These are phyloP conservation scores for Girardia tigrina DNA, from an alignment of 2,888 invertebrate genomes.

Conservation along the genomic window DNA sequence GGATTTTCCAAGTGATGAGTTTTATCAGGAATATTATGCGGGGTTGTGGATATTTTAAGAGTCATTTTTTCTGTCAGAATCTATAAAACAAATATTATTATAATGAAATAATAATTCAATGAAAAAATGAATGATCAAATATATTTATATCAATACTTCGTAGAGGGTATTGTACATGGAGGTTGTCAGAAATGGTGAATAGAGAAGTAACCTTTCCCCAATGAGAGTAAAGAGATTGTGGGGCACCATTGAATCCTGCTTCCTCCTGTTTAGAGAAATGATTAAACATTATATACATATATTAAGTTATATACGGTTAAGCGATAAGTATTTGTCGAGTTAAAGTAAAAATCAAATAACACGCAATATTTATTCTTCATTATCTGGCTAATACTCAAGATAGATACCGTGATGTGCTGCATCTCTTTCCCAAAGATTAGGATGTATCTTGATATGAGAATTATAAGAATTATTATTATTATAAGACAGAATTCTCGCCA, in stretches of 20 bases:
- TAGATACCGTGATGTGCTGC: no score
- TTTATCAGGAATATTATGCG: slow-evolving; percentile 84
- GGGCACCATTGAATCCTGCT: slow-evolving; percentile 96
- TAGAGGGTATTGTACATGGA: slow-evolving; percentile 94
- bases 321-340: no score
- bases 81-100: slow-evolving; percentile 50
- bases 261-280: slow-evolving; percentile 59
- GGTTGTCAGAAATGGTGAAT: slow-evolving; percentile 74
- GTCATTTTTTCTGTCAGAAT: slow-evolving; percentile 92
- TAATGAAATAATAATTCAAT: slow-evolving; percentile 24
- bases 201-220: slow-evolving; percentile 73
- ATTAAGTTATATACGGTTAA: no score
- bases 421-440: no score
- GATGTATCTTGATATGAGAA: no score
- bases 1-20: slow-evolving; percentile 88
- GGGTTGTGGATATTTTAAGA: slow-evolving; percentile 77
- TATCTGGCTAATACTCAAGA: no score
- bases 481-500: no score
- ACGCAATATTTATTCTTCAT: no score
- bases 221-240: slow-evolving; percentile 92
- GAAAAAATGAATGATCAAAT: neutral
- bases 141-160: no score
- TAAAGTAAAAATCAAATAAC: no score
- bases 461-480: no score
- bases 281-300: no score